Base-by-base conservation (phyloP, 2,888 invertebrate species). In the Caprella mutica region DNA sequence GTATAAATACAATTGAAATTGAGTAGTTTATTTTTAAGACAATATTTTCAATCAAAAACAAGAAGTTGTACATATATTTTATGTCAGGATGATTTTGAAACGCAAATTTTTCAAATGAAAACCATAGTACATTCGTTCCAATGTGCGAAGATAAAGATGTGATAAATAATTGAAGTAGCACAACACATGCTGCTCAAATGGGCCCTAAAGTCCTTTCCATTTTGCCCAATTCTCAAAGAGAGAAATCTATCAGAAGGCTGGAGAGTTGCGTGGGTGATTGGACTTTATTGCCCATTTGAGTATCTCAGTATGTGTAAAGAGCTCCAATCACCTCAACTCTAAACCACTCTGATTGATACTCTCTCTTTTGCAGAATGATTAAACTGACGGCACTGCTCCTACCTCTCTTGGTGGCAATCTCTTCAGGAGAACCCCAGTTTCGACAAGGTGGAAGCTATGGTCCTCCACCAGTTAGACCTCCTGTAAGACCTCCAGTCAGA, bases 271-370 rank as follows among this genome's bases (percentile, higher is more conserved):
- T 33, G 53, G 43, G 43, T 53, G 53, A 43, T 53, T 53, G 53
- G 53, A 53, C 53, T 53, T 53, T 53, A 53, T 53, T 53, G 38
- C 53, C 53, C 29, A 19, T n/a, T 29, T 43, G 53, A 53, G 53
- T 30, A 24, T 29, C 21, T 23, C 26, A 40, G 40, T n/a, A 30
- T 21, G 26, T n/a, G 17, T 29, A 19, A 26, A 39, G 43, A 33
- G 53, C 43, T 53, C 53, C 53, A 53, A 53, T 53, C 53, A 53
- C 40, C 26, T 29, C 53, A 29, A 17, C 53, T 53, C 53, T 43
- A 42, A 43, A n/a, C 30, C 43, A 27, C 23, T 43, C 43, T 27
- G 43, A 53, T 53, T 53, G 42, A 42, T 53, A n/a, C n/a, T n/a
- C n/a, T n/a, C n/a, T n/a, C n/a, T 29, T 53, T 53, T 53, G 29